Evolutionary conservation across 2,113 vertebrate genomes (phyloP).

Genomic region (Peromyscus maniculatus): DNA sequence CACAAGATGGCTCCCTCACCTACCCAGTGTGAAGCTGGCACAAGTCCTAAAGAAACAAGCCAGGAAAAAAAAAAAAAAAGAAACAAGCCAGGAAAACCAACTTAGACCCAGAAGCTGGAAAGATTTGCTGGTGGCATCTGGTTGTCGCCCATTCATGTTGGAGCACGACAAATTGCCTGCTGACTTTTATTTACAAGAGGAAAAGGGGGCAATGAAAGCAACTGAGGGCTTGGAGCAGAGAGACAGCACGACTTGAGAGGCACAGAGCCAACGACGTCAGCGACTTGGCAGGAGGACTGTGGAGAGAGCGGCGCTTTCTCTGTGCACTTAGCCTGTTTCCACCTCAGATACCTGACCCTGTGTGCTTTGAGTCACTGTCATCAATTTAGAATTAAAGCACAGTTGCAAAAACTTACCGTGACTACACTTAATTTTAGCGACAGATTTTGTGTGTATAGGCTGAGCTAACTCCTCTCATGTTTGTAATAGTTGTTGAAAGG

Average conservation of each 20-base stretch:
- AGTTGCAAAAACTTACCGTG: neutral
- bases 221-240: neutral
- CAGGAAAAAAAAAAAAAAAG: neutral
- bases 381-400: slow-evolving; percentile 39
- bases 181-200: neutral
- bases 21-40: neutral
- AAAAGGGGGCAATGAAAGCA: neutral
- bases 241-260: neutral
- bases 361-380: neutral
- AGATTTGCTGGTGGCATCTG: neutral
- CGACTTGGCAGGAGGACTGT: neutral
- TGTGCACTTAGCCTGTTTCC: neutral
- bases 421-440: neutral
- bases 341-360: neutral
- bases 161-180: neutral
- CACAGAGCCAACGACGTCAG: neutral
- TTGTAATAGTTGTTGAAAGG: neutral
- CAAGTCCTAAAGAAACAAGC: neutral
- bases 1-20: neutral
- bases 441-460: neutral
- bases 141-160: neutral
- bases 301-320: neutral
- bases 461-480: neutral
- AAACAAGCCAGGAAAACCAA: neutral
- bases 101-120: neutral